phyloP scores from a whole-genome alignment of 1,140 invertebrate species.

The Rhynchophorus ferrugineus region DNA sequence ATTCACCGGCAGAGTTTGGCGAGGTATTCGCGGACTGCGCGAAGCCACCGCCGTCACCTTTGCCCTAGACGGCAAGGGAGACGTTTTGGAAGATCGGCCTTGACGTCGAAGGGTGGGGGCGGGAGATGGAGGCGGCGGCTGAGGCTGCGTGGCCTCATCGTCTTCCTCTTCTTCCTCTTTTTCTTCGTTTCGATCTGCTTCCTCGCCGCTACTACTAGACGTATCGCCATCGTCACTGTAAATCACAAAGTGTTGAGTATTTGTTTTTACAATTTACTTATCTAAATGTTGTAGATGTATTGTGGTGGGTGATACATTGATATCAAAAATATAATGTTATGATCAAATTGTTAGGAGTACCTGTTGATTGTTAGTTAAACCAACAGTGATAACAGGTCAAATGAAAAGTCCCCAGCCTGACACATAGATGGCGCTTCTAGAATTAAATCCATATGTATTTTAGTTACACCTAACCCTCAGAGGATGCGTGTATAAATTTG shows the following conservation, averaged over 20 bases:
- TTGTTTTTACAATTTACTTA: background rate
- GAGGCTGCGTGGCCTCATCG: slow-evolving; percentile 32
- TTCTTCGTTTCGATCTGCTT: slow-evolving; percentile 23
- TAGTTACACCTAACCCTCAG: no score
- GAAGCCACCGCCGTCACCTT: slow-evolving; percentile 24
- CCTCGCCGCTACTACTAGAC: slow-evolving; percentile 56
- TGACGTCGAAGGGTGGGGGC: slow-evolving; percentile 3
- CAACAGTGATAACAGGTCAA: no score
- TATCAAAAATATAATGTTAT: no score
- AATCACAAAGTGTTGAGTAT: slow-evolving; percentile 7
- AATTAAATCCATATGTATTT: no score
- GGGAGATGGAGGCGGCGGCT: slow-evolving; percentile 51
- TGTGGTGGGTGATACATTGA: no score
- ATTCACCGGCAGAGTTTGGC: slow-evolving; percentile 35
- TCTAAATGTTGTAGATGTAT: slow-evolving; percentile 2
- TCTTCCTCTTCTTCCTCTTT: slow-evolving; percentile 28
- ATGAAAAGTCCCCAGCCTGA: no score
- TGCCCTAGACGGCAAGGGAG: slow-evolving; percentile 15
- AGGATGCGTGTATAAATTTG: no score
- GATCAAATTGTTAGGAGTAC: no score
- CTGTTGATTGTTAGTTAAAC: no score
- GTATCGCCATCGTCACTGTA: slow-evolving; percentile 68
- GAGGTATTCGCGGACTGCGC: slow-evolving; percentile 21
- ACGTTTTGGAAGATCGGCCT: slow-evolving; percentile 15
- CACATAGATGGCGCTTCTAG: no score